phyloP scores from a whole-genome alignment of 2,113 vertebrate species.

The Thomomys bottae region DNA sequence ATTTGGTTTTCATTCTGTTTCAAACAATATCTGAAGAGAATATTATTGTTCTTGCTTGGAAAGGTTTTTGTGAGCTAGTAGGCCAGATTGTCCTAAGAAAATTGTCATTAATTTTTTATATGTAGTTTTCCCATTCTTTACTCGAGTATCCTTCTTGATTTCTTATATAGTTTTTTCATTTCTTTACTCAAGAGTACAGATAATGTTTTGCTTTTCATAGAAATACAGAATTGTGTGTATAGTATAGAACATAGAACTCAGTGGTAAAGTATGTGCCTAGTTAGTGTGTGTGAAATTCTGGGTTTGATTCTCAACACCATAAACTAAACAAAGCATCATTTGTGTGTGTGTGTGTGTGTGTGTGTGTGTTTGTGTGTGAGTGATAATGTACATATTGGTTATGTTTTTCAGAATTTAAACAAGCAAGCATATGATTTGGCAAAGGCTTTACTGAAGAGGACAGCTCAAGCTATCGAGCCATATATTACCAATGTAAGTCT shows the following conservation, averaged over 20 bases:
- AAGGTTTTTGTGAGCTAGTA: not conserved
- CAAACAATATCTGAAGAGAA: not conserved
- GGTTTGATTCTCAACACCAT: not conserved
- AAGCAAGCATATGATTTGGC: conserved; percentile 99
- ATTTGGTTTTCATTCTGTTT: not conserved
- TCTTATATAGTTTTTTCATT: conserved; percentile 33
- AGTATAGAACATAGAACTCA: not conserved
- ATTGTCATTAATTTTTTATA: not conserved
- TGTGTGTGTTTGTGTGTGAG: too few species aligned
- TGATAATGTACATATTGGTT: not conserved
- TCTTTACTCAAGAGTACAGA: not conserved
- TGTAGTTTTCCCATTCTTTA: not conserved
- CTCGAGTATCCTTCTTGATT: not conserved
- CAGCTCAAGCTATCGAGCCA: conserved; percentile 97
- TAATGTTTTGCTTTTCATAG: conserved; percentile 38
- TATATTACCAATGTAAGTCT: conserved; percentile 99
- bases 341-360: too few species aligned
- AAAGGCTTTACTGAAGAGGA: conserved; percentile 98
- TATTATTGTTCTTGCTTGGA: conserved; percentile 26
- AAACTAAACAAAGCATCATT: not conserved
- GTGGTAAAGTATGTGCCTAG: not conserved
- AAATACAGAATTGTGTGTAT: not conserved
- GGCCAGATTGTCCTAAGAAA: not conserved
- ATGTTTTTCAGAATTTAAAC: conserved; percentile 93
- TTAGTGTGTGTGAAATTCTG: not conserved